phyloP scores from a whole-genome alignment of 2,113 vertebrate genomes.

The Talpa occidentalis region DNA sequence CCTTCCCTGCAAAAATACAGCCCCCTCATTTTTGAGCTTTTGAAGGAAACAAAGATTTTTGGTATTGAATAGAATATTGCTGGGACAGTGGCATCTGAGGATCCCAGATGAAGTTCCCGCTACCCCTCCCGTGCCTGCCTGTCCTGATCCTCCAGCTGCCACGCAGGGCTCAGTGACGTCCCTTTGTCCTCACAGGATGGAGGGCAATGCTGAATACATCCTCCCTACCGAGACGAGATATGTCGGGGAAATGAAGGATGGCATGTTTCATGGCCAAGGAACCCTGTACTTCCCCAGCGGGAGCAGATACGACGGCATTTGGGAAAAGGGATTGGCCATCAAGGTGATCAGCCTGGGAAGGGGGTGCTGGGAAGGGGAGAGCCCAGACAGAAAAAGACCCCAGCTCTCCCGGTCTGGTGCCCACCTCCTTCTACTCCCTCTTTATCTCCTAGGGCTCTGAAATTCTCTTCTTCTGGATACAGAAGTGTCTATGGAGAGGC shows the following conservation, averaged over 20 bases:
- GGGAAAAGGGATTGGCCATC: conserved; percentile 90
- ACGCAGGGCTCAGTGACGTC: not conserved
- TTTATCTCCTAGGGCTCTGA: not conserved
- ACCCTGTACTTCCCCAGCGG: conserved; percentile 90
- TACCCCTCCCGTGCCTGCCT: not conserved
- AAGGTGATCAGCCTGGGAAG: conserved; percentile 85
- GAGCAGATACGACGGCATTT: conserved; percentile 90
- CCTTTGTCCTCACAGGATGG: conserved; percentile 88
- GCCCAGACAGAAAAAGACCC: not conserved
- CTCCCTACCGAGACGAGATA: conserved; percentile 92
- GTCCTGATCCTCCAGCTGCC: not conserved
- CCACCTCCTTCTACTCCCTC: not conserved
- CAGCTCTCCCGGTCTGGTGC: not conserved
- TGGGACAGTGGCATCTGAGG: not conserved
- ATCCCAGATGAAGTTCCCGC: not conserved
- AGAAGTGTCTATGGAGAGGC: not conserved
- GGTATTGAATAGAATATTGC: not conserved
- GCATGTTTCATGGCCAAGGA: conserved; percentile 94
- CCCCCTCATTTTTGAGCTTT: not conserved
- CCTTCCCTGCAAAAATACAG: not conserved
- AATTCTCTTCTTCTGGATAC: not conserved
- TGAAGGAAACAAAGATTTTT: not conserved
- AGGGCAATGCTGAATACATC: conserved; percentile 91
- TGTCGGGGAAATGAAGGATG: conserved; percentile 91
- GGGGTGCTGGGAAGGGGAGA: not conserved